Base-by-base conservation (phyloP, 1,140 invertebrate genomes). In the Pentalonia nigronervosa region DNA sequence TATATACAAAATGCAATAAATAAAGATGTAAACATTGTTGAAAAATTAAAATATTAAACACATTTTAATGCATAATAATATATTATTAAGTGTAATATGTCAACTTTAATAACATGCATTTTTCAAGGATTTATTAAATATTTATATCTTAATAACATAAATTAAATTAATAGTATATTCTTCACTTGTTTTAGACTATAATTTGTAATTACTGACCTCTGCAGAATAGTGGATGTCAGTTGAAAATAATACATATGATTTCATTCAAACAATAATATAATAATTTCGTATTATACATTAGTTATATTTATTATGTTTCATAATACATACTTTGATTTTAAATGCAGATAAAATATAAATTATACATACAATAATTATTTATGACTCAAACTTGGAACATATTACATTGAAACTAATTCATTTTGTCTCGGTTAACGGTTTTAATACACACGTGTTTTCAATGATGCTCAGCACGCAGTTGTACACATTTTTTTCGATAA, bases 81-180 rank as follows among this genome's bases (percentile, higher is more conserved):
- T 84, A 45, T 84, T 30, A 84, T 41, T 84, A 36, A 36, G 34
- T 83, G 36, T 84, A 41, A 45, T 84, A 41, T 84, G 41, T 41
- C 83, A 45, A 84, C 41, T 41, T 84, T 41, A 84, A 84, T 84
- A 30, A 84, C 17, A 41, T 45, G 41, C 21, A 84, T 25, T 84
- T 45, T 84, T 45, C 83, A 84, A 84, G 83, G 83, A 41, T 45
- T 84, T 84, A 45, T 84, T 23, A 23, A 84, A 84, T 36, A 81
- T 81, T 41, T 34, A n/a, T 81, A 36, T 81, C 17, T 36, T 36
- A 81, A 81, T 81, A 83, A 36, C 36, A 45, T 45, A 41, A 41
- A 84, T 25, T 41, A 41, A 25, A 45, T 84, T 84, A 45, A 41
- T 84, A 84, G 41, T 84, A 84, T 84, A 45, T 45, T 41, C 23